These are phyloP conservation scores for Leptura quadrifasciata DNA, from an alignment of 2,888 invertebrate genomes.

Conservation along the genomic window DNA sequence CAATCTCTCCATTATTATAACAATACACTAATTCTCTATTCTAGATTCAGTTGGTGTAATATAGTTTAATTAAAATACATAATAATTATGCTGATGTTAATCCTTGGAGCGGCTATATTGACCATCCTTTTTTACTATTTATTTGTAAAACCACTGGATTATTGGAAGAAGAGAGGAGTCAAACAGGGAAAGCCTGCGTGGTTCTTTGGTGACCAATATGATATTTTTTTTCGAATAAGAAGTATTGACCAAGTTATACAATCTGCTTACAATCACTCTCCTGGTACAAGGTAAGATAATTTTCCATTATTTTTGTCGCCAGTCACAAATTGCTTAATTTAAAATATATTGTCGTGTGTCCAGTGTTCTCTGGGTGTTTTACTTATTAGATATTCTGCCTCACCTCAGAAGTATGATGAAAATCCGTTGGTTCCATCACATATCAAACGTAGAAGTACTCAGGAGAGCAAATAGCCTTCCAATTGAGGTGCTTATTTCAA, in stretches of 20 bases:
- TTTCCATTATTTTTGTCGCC: constrained; percentile 59
- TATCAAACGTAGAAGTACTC: too few species aligned
- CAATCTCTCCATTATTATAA: too few species aligned
- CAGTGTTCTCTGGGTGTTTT: too few species aligned
- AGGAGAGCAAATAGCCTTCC: too few species aligned
- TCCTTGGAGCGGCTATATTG: constrained; percentile 27
- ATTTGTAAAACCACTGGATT: constrained; percentile 43
- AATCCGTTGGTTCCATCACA: too few species aligned
- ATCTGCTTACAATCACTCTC: constrained; percentile 48
- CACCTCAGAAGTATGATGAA: too few species aligned
- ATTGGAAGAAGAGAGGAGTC: constrained; percentile 52
- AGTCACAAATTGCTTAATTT: too few species aligned
- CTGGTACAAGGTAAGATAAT: constrained; percentile 44
- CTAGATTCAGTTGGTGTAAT: background rate
- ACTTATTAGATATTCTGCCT: too few species aligned
- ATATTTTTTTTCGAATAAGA: constrained; percentile 36
- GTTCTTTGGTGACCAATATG: constrained; percentile 53
- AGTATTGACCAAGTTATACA: constrained; percentile 44
- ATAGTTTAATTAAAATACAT: background rate
- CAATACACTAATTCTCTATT: background rate
- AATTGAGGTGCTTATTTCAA: too few species aligned
- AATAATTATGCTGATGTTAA: background rate
- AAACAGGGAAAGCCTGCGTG: constrained; percentile 49
- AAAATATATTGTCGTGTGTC: too few species aligned
- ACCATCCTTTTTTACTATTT: constrained; percentile 36